A percentile compares a stretch with the other conserved stretches of the same genome.
Conservation (phyloP, 2,797 vertebrate genomes). For the Valencia hispanica region DNA sequence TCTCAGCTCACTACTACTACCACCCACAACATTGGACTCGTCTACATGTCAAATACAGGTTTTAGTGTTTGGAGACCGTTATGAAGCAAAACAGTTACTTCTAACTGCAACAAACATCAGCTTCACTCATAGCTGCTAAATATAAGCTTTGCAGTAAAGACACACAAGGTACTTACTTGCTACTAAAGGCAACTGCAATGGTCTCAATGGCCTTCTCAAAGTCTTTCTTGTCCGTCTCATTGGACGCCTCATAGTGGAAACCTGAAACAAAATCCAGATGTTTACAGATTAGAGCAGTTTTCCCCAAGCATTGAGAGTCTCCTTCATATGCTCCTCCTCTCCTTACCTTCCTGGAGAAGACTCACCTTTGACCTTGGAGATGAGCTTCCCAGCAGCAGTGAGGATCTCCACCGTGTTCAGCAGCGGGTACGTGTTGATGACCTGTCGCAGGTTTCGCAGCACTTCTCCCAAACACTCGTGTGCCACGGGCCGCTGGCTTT, state of each 20-base stretch:
- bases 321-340: background rate
- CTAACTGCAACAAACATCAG: background rate
- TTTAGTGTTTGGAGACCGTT: background rate
- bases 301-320: background rate
- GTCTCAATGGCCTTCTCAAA: slow-evolving; percentile 97
- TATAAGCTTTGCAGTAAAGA: background rate
- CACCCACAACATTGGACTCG: slow-evolving; percentile 2
- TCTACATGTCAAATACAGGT: background rate
- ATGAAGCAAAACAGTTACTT: background rate
- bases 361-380: slow-evolving; percentile 95
- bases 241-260: slow-evolving; percentile 91
- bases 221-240: slow-evolving; percentile 89
- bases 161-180: slow-evolving; percentile 84
- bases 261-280: slow-evolving; percentile 70
- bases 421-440: slow-evolving; percentile 92
- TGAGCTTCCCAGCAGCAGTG: slow-evolving; percentile 93
- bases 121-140: background rate
- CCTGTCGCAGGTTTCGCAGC: slow-evolving; percentile 90
- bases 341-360: background rate
- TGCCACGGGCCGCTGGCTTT: slow-evolving; percentile 86
- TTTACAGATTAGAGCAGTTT: slow-evolving; percentile 15
- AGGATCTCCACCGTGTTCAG: slow-evolving; percentile 97
- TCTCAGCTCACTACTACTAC: background rate
- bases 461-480: slow-evolving; percentile 93
- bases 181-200: slow-evolving; percentile 95